Evolutionary conservation across 2,113 vertebrate species (phyloP).

Genomic region (Anguilla japonica): DNA sequence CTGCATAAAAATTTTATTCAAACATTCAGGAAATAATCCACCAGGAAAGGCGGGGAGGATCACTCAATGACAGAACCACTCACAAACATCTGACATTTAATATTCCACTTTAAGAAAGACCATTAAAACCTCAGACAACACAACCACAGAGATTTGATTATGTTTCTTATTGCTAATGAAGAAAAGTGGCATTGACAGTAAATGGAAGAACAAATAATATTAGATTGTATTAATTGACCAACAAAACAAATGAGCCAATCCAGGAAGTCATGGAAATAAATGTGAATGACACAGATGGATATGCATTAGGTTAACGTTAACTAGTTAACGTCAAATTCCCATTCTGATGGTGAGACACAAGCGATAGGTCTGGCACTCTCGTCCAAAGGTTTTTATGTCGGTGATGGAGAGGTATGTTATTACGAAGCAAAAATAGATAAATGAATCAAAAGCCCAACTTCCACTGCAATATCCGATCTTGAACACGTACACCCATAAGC

Average conservation of each 20-base stretch:
- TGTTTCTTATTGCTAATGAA: no score
- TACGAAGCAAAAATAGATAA: neutral
- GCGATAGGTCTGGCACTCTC: neutral
- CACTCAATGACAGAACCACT: no score
- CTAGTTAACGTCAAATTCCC: neutral
- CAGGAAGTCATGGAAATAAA: neutral
- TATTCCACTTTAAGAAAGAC: no score
- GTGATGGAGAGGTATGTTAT: neutral
- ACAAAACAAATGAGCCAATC: neutral
- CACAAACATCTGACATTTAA: no score
- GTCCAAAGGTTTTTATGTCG: neutral
- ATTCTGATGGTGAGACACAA: neutral
- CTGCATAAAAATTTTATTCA: no score
- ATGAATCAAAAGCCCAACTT: neutral
- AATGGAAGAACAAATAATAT: neutral
- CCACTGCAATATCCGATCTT: neutral
- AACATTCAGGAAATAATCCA: no score
- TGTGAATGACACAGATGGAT: neutral
- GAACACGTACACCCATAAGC: neutral
- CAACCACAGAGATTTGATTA: no score
- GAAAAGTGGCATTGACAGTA: no score
- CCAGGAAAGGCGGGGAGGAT: no score
- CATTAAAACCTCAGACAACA: no score
- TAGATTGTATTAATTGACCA: neutral
- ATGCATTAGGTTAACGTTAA: neutral